Evolutionary conservation across 2,113 vertebrate genomes (phyloP), one percentile per base, ranked within the genome.

Genomic region (Campylomormyrus tamandua): DNA sequence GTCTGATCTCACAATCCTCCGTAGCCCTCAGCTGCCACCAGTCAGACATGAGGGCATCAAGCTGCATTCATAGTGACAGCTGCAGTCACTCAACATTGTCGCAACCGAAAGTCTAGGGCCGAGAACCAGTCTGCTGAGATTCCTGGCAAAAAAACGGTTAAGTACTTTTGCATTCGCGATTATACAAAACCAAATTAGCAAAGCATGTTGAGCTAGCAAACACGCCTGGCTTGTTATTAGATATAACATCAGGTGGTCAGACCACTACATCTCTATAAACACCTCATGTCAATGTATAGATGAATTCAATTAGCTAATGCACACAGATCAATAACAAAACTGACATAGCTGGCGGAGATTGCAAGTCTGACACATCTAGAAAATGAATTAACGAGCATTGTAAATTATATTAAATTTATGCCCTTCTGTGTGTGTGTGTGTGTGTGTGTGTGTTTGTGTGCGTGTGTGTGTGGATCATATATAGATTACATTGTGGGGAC

Each of bases 381-480:
- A 27, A 70, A 84, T 39, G 21, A 39, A 84, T 84, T 27, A 84
- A 45, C 21, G 21, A 42, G 17, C 21, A n/a, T 48, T 48, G 45
- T 80, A 77, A 77, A 77, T 77, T 77, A 27, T 86, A n/a, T 46
- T 13, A 21, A 24, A 83, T 70, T 90, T 48, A 27, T 46, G 49
- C 52, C 56, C 83, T 21, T 86, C 53, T 49, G 48, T 74, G 42
- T 90, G 89, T 53, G 83, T 11, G 90, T 48, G 42, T 49, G 89
- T 62, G 90, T n/a, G n/a, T 62, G 39, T 62, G 19, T 48, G 1
- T 31, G 91, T 92, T 39, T 39, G 39, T 39, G 39, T 45, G 42
- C 42, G 10, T 15, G 90, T 56, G 92, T 92, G 89, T 84, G n/a
- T n/a, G 58, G 56, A 8, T 24, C 56, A n/a, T 9, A 9, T 62